Base-by-base conservation (phyloP, 2,113 vertebrate genomes). In the Riparia riparia region DNA sequence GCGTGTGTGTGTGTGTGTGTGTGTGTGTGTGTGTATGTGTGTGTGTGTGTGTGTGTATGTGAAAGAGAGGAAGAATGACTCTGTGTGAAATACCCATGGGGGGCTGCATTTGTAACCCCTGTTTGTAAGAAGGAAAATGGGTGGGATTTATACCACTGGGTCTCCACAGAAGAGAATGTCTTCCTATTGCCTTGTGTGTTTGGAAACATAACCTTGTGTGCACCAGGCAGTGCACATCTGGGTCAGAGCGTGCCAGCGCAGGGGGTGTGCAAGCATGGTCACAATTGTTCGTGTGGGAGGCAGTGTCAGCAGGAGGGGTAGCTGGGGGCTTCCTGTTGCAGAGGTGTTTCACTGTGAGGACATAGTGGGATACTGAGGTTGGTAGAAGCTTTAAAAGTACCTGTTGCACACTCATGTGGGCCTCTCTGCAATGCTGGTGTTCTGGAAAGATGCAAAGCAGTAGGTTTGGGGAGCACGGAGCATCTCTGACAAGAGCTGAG, bases 121-220 rank as follows among this genome's bases (percentile, higher is more conserved):
- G 81, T 66, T 95, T 79, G 44, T 41, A 85, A 87, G 73, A 37
- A 44, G 84, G 57, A 85, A 82, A 85, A 87, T 61, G 70, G 41
- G 58, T 87, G 92, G 74, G 61, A 90, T 88, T 94, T 87, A 21
- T 65, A 57, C 57, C 3, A 1, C 65, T 20, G 41, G 22, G 49
- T 71, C 31, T 93, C 63, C 44, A 14, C 2, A 5, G 63, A 85
- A 70, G 50, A 49, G 63, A 79, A 76, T 7, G 3, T 73, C 63
- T 88, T 93, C 45, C 3, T 53, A 14, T 73, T 37, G 54, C 76
- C 50, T 70, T 51, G n/a, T 34, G 77, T 25, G 89, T 95, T 94
- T 90, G 93, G 65, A 95, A 92, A 89, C 91, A 88, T 9, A 66
- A 34, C 39, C 72, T 34, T 45, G 26, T 57, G 84, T 72, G 60